Base-by-base conservation (phyloP, 2,888 invertebrate species). In the Dolichomitus sp. region DNA sequence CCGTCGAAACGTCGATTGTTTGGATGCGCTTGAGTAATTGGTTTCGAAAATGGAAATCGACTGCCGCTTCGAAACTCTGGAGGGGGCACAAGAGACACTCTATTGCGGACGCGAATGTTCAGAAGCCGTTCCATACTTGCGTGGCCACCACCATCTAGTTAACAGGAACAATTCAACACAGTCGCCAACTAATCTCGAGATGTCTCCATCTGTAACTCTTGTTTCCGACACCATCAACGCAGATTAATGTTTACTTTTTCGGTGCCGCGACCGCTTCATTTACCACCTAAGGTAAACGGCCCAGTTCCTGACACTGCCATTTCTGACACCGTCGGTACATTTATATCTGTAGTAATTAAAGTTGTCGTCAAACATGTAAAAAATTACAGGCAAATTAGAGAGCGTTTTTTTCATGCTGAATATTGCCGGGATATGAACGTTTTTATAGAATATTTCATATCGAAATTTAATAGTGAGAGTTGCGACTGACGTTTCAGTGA, bases 11-110 rank as follows among this genome's bases (percentile, higher is more conserved):
- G 73, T 83, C 80, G 80, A 80, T 77, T 80, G 80, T 73, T 80
- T 69, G 76, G 61, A 70, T 80, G 63, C 76, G 77, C 76, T 78
- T 80, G 83, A 83, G 83, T 83, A 83, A 83, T 83, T 90, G 89
- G 86, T 86, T 84, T 84, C 86, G 89, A 89, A 89, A 89, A 90
- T 89, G 87, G 87, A 88, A 89, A 87, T 85, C 86, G 85, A 85
- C 84, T 83, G 83, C 84, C 75, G 78, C 42, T 37, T 40, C 42
- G 19, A 33, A 37, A 63, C 37, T 37, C 66, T 59, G 72, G 72
- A 85, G 78, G 65, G 68, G 85, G 78, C 78, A 83, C 75, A 83
- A 82, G 33, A 37, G 69, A 77, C 54, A 73, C 54, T 66, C 45
- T 73, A 52, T 52, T 23, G 59, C 69, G 48, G 61, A 52, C 45